phyloP scores from a whole-genome alignment of 2,888 invertebrate species.

The Dorcus parallelipipedus region DNA sequence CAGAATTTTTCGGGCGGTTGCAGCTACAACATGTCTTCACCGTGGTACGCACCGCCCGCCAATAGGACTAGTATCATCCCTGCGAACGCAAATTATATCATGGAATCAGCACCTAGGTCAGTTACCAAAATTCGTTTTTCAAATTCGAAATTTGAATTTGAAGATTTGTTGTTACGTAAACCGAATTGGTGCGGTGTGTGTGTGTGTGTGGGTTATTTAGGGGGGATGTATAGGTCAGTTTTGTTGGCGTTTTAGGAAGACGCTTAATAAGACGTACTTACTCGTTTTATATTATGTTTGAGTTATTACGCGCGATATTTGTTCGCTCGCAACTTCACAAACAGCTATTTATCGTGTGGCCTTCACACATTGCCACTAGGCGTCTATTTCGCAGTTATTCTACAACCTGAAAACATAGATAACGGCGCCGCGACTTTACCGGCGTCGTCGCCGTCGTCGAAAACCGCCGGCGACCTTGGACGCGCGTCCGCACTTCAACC shows the following conservation, averaged over 20 bases:
- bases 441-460: slow-evolving; percentile 17
- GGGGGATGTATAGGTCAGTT: too few species aligned
- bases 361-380: slow-evolving; percentile 26
- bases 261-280: not conserved
- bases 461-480: slow-evolving; percentile 16
- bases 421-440: slow-evolving; percentile 11
- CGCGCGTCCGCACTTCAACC: slow-evolving; percentile 17
- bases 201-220: too few species aligned
- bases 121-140: slow-evolving; percentile 18
- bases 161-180: not conserved
- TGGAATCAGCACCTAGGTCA: slow-evolving; percentile 44
- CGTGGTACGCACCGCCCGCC: slow-evolving; percentile 25
- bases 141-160: not conserved
- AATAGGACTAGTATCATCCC: not conserved
- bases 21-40: slow-evolving; percentile 30
- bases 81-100: slow-evolving; percentile 30
- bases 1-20: slow-evolving; percentile 6
- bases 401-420: slow-evolving; percentile 27
- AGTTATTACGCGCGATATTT: slow-evolving; percentile 10
- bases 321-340: slow-evolving; percentile 13
- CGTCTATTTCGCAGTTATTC: slow-evolving; percentile 21
- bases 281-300: slow-evolving; percentile 1
- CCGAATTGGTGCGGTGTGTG: not conserved
- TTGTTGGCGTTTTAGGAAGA: too few species aligned
- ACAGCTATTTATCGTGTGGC: slow-evolving; percentile 26